Evolutionary conservation across 2,113 vertebrate species (phyloP), one percentile per base, ranked within the genome.

Genomic region (Agelaius phoeniceus): DNA sequence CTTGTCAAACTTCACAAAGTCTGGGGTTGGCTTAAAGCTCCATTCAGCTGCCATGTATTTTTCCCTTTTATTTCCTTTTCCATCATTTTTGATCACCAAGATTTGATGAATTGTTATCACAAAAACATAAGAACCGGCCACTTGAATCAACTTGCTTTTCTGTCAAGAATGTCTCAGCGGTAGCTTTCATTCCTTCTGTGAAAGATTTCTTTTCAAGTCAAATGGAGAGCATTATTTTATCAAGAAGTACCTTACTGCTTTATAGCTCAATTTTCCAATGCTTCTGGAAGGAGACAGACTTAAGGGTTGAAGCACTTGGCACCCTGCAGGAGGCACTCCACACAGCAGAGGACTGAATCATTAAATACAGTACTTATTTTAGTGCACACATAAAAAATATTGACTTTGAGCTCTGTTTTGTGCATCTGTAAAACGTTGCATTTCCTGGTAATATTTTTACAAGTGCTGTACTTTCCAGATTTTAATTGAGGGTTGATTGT

Each of bases 71-170:
- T 96, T 95, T 92, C 93, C 48, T 94, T 94, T 90, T 90, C 85
- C 79, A 90, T 94, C 52, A 78, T 75, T 93, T 94, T 89, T 96
- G 88, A 94, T 96, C 82, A 93, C 83, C 44, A 46, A 86, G 92
- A 84, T 61, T 90, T 96, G 93, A 95, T 89, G 90, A 96, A 90
- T 72, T 95, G 92, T 92, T 94, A 94, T 94, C 41, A 16, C 52
- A 95, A 89, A 97, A 95, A 72, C 79, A 72, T 90, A 93, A 93
- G 75, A 94, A 92, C 78, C 78, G 85, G 87, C 93, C 76, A 94
- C 94, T 96, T 95, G 90, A 97, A 96, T 94, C 90, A 88, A 68
- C 90, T 90, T 86, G 52, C 83, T 92, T 94, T 96, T 95, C 85
- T 92, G 61, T 93, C 88, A 95, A 95, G 90, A 96, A 72, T 78